Conservation (phyloP, 1,140 invertebrate species). For the Hyphantria cunea region DNA sequence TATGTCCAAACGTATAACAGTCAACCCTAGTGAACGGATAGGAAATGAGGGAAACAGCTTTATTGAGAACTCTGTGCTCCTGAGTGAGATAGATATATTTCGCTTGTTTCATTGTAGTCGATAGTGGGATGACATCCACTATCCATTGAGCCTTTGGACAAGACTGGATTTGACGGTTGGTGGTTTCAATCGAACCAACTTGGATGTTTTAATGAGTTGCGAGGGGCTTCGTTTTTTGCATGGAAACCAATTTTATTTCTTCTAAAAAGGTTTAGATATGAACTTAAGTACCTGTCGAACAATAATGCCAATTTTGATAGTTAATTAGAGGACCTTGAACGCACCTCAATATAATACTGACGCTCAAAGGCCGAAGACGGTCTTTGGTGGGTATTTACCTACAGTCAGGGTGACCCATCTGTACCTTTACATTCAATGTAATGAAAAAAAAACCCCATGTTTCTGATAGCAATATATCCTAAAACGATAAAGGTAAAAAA, state of each 20-base stretch:
- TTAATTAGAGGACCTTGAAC: too few species aligned
- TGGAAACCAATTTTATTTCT: not conserved
- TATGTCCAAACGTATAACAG: slow-evolving; percentile 31
- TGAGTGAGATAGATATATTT: slow-evolving; percentile 19
- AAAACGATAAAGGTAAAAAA: too few species aligned
- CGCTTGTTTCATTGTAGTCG: slow-evolving; percentile 19
- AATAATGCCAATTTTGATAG: too few species aligned
- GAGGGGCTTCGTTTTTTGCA: slow-evolving; percentile 12
- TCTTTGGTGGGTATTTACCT: too few species aligned
- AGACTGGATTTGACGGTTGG: slow-evolving; percentile 38
- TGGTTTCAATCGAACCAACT: slow-evolving; percentile 29
- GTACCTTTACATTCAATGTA: too few species aligned
- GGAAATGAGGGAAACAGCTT: slow-evolving; percentile 17
- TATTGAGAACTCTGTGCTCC: not conserved
- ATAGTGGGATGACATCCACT: slow-evolving; percentile 32
- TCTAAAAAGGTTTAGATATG: too few species aligned
- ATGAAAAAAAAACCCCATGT: too few species aligned
- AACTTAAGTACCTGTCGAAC: too few species aligned
- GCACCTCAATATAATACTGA: too few species aligned
- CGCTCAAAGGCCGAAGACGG: too few species aligned
- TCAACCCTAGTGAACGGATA: slow-evolving; percentile 25
- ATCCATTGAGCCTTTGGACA: slow-evolving; percentile 27
- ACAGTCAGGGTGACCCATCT: too few species aligned
- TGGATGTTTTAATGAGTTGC: slow-evolving; percentile 28
- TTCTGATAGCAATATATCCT: too few species aligned